A percentile compares a stretch with the other conserved stretches of the same genome.
Evolutionary conservation across 2,113 vertebrate genomes (phyloP).

Genomic region (Scomber colias): DNA sequence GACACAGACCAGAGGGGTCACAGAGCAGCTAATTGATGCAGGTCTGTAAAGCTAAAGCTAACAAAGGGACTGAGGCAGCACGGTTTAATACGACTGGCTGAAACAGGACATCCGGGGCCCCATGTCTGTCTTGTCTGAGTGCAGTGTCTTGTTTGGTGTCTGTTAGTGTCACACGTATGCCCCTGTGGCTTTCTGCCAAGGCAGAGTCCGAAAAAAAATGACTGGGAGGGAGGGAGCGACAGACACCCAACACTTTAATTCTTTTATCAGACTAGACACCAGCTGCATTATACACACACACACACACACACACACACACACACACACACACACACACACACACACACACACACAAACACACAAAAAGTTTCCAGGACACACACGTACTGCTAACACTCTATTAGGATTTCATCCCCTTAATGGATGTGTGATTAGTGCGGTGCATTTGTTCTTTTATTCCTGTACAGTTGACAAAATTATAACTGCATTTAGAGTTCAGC

Average conservation of each 20-base stretch:
- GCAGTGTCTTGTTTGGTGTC: conserved; percentile 60
- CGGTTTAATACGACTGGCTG: background rate
- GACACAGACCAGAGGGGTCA: conserved; percentile 40
- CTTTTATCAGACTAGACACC: conserved; percentile 41
- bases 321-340: conserved; percentile 10
- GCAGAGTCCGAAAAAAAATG: conserved; percentile 17
- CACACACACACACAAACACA: conserved; percentile 9
- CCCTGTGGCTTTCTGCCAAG: conserved; percentile 43
- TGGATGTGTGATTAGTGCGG: conserved; percentile 39
- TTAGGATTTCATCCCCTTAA: conserved; percentile 49
- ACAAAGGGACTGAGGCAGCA: conserved; percentile 23
- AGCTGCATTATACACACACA: conserved; percentile 38
- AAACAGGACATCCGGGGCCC: conserved; percentile 45
- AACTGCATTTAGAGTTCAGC: conserved; percentile 24
- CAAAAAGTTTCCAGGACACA: conserved; percentile 26
- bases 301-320: conserved; percentile 2
- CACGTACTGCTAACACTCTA: background rate
- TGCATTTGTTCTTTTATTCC: conserved; percentile 27
- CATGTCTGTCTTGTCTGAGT: conserved; percentile 53
- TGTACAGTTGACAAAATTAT: conserved; percentile 16
- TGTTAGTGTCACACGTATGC: conserved; percentile 49
- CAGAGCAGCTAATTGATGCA: conserved; percentile 36
- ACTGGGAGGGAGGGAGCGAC: conserved; percentile 10
- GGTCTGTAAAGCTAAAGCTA: conserved; percentile 34
- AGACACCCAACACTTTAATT: conserved; percentile 37